Percentiles rank a stretch among this genome's conserved stretches.
phyloP scores from a whole-genome alignment of 2,113 vertebrate species.

The Eira barbara region DNA sequence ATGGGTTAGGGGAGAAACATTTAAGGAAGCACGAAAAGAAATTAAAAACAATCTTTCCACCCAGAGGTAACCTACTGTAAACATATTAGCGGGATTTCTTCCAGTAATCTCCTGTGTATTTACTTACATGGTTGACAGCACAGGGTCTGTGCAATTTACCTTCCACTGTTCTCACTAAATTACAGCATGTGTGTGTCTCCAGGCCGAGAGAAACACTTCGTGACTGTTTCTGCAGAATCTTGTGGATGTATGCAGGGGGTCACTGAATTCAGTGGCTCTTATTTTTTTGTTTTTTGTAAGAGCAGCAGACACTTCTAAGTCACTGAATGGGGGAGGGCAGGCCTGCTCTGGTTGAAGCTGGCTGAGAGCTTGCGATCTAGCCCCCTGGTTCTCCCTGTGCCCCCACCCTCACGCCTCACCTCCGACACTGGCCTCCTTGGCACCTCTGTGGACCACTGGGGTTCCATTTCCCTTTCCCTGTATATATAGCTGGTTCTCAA shows the following conservation, averaged over 20 bases:
- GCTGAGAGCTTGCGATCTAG: not conserved
- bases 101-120: not conserved
- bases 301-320: not conserved
- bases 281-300: not conserved
- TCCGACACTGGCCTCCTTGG: not conserved
- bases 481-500: not conserved
- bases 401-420: not conserved
- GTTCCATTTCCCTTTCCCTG: not conserved
- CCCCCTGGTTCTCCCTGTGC: not conserved
- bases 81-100: not conserved
- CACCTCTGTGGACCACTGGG: not conserved
- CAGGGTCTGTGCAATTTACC: not conserved
- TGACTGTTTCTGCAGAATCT: not conserved
- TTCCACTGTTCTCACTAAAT: not conserved
- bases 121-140: not conserved
- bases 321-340: not conserved
- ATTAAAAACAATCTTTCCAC: not conserved
- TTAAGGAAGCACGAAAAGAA: not conserved
- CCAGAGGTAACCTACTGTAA: not conserved
- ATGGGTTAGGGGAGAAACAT: not conserved
- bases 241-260: fast-evolving
- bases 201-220: not conserved
- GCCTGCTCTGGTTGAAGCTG: not conserved
- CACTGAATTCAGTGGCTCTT: not conserved
- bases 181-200: fast-evolving